These are phyloP conservation scores for Saxidomus purpurata DNA, from an alignment of 1,140 invertebrate species.

Conservation along the genomic window DNA sequence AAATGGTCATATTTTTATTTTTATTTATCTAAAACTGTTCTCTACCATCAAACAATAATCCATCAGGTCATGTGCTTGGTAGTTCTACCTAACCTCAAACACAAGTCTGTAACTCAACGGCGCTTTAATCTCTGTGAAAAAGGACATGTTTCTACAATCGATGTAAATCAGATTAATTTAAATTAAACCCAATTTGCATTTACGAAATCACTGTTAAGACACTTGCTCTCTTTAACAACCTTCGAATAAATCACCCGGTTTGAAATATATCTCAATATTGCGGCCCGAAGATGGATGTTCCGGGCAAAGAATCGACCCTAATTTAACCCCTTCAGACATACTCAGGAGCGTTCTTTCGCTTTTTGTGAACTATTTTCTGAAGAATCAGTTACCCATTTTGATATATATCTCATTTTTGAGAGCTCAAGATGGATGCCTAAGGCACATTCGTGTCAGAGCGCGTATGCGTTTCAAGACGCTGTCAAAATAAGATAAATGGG, in stretches of 20 bases:
- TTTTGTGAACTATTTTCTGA: conserved; percentile 6
- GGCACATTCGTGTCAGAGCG: conserved; percentile 35
- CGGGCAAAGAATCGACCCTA: neutral
- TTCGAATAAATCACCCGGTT: neutral
- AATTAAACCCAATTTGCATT: conserved; percentile 20
- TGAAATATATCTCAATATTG: conserved; percentile 30
- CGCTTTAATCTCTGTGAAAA: too few species aligned
- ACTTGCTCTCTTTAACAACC: neutral
- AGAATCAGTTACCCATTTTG: conserved; percentile 45
- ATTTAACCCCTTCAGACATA: neutral
- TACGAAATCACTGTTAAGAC: neutral
- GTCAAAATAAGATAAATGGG: conserved; percentile 68
- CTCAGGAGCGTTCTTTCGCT: neutral
- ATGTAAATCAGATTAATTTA: neutral
- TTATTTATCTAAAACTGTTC: too few species aligned
- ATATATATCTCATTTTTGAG: conserved; percentile 44
- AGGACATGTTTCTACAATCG: too few species aligned
- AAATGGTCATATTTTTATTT: too few species aligned
- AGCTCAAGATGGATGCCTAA: conserved; percentile 42
- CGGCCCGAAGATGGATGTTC: conserved; percentile 26
- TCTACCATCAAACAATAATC: too few species aligned
- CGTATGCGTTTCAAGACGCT: conserved; percentile 51
- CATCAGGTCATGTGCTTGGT: too few species aligned
- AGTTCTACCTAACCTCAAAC: too few species aligned
- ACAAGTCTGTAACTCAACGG: too few species aligned